Conservation (phyloP, 2,888 invertebrate genomes). For the Achlya flavicornis region DNA sequence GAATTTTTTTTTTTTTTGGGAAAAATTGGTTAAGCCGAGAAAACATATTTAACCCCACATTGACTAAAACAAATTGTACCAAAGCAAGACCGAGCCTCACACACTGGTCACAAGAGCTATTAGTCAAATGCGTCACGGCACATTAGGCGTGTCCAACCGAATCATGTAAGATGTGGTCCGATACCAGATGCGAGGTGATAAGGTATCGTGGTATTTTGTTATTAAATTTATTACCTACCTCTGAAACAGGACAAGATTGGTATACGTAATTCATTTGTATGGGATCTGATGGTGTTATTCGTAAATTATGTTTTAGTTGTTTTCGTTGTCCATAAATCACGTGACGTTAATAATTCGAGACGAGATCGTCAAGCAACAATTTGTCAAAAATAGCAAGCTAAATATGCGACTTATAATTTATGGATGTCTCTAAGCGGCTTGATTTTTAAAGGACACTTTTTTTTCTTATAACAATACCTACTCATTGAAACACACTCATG, state of each 20-base stretch:
- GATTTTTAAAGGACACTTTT: too few relatives aligned
- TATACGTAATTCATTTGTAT: not conserved
- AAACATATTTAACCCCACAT: not conserved
- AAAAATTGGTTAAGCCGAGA: too few relatives aligned
- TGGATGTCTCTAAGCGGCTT: too few relatives aligned
- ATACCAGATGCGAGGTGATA: slow-evolving; percentile 19
- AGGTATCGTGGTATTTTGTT: not conserved
- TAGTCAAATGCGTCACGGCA: slow-evolving; percentile 60
- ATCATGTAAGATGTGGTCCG: slow-evolving; percentile 30
- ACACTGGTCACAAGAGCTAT: slow-evolving; percentile 37
- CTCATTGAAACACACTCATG: too few relatives aligned
- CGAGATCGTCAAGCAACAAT: too few relatives aligned
- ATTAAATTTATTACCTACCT: not conserved
- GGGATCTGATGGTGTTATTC: not conserved
- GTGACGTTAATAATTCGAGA: too few relatives aligned
- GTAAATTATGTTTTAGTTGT: not conserved
- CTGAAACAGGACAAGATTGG: not conserved
- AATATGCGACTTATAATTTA: too few relatives aligned
- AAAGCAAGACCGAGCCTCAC: slow-evolving; percentile 25
- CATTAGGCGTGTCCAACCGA: slow-evolving; percentile 54
- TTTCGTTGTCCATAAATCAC: not conserved
- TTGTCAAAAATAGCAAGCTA: too few relatives aligned
- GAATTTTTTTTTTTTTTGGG: too few relatives aligned
- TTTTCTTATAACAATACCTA: too few relatives aligned
- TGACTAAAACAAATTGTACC: slow-evolving; percentile 12